These are phyloP conservation scores for Apis mellifera DNA, from an alignment of 1,140 invertebrate species.

Conservation along the genomic window Amel_HAv3.1 CM009941.2:13926501-13927000, in stretches of 20 bases:
- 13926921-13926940: no score
- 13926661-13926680: conserved; percentile 7
- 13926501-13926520: conserved; percentile 40
- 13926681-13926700: conserved; percentile 32
- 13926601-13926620: conserved; percentile 4
- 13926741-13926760: conserved; percentile 65
- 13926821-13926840: neutral
- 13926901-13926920: no score
- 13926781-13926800: neutral
- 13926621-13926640: neutral
- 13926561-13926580: conserved; percentile 5
- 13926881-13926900: no score
- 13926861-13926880: no score
- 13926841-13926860: no score
- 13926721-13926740: conserved; percentile 16
- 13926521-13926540: conserved; percentile 37
- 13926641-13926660: conserved; percentile 24
- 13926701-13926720: conserved; percentile 38
- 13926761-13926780: conserved; percentile 49
- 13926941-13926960: no score
- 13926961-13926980: no score
- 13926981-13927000: no score
- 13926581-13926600: neutral
- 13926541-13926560: conserved; percentile 2
- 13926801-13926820: neutral